Evolutionary conservation across 64 coral and sea anemone species (phyloP).

Genomic region (Stylophora pistillata): DNA sequence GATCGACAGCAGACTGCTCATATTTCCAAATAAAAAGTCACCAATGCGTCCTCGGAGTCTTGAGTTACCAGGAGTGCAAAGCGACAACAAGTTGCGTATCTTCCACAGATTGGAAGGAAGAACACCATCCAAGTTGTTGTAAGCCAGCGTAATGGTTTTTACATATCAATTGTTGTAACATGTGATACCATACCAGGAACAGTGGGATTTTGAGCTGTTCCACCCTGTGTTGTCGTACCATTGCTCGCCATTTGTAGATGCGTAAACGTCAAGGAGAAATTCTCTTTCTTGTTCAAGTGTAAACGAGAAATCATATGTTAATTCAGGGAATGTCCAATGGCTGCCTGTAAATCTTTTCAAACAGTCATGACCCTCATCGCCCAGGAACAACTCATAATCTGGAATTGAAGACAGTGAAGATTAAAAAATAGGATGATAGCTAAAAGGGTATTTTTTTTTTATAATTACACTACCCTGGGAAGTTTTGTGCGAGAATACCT

Average conservation of each 20-base stretch:
- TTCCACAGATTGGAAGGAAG: slow-evolving; percentile 2
- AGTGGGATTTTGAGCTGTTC: slow-evolving; percentile 12
- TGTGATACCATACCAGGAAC: slow-evolving; percentile 20
- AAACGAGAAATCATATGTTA: not conserved
- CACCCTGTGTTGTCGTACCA: slow-evolving; percentile 29
- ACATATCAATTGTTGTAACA: not conserved
- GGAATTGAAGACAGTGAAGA: not conserved
- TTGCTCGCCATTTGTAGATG: slow-evolving; percentile 14
- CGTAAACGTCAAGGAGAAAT: slow-evolving; percentile 40
- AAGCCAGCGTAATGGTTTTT: not conserved
- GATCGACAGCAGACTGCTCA: not conserved
- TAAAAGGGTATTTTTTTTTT: no score
- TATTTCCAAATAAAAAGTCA: slow-evolving; percentile 31
- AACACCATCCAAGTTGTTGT: not conserved
- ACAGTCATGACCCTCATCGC: not conserved
- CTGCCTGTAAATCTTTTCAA: not conserved
- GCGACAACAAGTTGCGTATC: not conserved
- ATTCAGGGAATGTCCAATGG: not conserved
- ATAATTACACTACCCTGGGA: no score
- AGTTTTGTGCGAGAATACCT: no score
- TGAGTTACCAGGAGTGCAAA: not conserved
- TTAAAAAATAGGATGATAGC: no score
- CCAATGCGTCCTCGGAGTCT: not conserved
- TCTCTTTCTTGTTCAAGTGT: not conserved
- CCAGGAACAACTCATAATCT: not conserved